Evolutionary conservation across 2,797 vertebrate species (phyloP), one percentile per base, ranked within the genome.

Genomic region (Esox lucius): DNA sequence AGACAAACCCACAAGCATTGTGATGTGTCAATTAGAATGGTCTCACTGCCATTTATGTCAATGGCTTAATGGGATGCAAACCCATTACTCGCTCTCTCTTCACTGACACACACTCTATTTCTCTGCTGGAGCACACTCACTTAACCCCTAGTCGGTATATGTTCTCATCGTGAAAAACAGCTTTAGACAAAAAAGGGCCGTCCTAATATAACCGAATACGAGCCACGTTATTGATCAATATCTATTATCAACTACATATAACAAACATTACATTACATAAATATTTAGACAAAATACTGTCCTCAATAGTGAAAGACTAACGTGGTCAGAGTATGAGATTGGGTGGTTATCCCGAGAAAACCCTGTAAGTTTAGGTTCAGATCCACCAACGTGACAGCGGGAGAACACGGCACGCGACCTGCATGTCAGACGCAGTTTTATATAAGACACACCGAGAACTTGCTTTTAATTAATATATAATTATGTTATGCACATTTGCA

Each of bases 21-120:
- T 49, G 76, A 74, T 79, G 68, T 68, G 77, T 59, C 35, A 78
- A 81, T 77, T 78, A 83, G 56, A 73, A 67, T 74, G 68, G 15
- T 66, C 75, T 31, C 82, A 79, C 73, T 70, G n/a, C 70, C 33
- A 74, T 80, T 72, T 80, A 76, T 77, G 7, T 78, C 35, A 66
- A 83, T 24, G 39, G 73, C 59, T 6, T 78, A 74, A 86, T 84
- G 35, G 28, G 81, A 81, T 75, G 75, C 75, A n/a, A 68, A 77
- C 75, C 78, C 76, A 84, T 83, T 65, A 68, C 79, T 83, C 77
- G 74, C 28, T 51, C 51, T 22, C 31, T n/a, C 46, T 49, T 51
- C 53, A 66, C 19, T 51, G 59, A 65, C 59, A 56, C n/a, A 22
- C 59, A 13, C 49, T 68, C 67, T 53, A 24, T 56, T 22, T 53